These are phyloP conservation scores for Microtus ochrogaster DNA, from an alignment of 2,113 vertebrate genomes.

Conservation along the genomic window DNA sequence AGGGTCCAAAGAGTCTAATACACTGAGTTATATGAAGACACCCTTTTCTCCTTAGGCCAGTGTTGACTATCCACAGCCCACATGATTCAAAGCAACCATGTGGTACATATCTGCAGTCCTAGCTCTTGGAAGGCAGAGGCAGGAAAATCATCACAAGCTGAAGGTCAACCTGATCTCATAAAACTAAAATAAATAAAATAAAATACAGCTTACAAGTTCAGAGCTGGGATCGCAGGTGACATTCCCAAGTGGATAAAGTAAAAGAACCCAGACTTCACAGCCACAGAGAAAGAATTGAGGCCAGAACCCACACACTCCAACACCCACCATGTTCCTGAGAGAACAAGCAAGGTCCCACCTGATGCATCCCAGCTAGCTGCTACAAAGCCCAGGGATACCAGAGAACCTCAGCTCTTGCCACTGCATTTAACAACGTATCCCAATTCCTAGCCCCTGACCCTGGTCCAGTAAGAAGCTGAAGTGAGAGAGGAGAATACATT, in stretches of 20 bases:
- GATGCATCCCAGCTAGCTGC: background rate
- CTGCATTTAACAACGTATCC: rapidly evolving
- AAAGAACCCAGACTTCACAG: background rate
- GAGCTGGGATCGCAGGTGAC: background rate
- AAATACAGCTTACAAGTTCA: background rate
- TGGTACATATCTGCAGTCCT: no score
- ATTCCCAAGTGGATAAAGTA: background rate
- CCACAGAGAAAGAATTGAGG: background rate
- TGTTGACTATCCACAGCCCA: background rate
- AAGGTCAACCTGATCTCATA: background rate
- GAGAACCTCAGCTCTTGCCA: background rate
- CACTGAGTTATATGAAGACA: background rate
- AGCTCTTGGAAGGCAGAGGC: background rate
- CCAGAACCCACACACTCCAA: background rate
- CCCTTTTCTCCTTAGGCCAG: background rate
- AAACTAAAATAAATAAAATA: background rate
- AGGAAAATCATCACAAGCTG: background rate
- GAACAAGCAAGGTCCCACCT: background rate
- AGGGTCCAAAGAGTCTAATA: rapidly evolving
- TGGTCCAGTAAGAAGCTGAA: background rate
- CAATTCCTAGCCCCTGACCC: background rate
- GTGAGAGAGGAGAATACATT: background rate
- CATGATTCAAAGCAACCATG: background rate
- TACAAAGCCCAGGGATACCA: rapidly evolving
- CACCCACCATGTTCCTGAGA: background rate